Base-by-base conservation (phyloP, 1,140 invertebrate genomes). In the Anoplolepis gracilipes region DNA sequence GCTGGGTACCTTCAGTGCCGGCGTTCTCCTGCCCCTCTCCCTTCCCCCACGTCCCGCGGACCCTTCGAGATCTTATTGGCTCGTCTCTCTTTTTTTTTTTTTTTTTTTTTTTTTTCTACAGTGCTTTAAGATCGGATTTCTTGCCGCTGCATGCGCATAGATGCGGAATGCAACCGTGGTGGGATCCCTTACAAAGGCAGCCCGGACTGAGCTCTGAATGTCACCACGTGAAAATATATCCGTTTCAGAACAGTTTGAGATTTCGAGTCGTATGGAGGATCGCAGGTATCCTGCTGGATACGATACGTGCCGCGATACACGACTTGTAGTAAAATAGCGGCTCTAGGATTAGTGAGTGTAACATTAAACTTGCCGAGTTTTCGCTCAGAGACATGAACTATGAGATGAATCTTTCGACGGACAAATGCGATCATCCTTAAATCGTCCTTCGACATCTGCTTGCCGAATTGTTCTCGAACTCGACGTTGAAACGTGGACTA, bases 171-270 rank as follows among this genome's bases (percentile, higher is more conserved):
- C 93, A 93, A 91, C 87, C 84, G 86, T 85, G 81, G 69, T 73
- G 88, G 90, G 94, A 95, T 95, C 94, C 90, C 84, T 95, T 95
- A 94, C 94, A 95, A 95, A 95, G 94, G 92, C 91, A 89, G 87
- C 85, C 87, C 91, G 88, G 30, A 65, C 87, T 61, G 86, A 82
- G 85, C 76, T 81, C 87, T 65, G 92, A 94, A 94, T 94, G 93
- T 94, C 94, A 94, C 93, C 92, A 75, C 87, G 90, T 93, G 93
- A 95, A 95, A 95, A 95, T 95, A 95, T 94, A 95, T 95, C 94
- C 94, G 94, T 95, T 95, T 95, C 94, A 94, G 46, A 49, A 89
- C 69, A 92, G 90, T 92, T 92, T 81, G 91, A 91, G 61, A 92
- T 90, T 93, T 92, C 90, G 86, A 46, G 75, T 36, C 30, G 62